Percentiles rank a stretch among this genome's conserved stretches.
Conservation (phyloP, 2,888 invertebrate species). For the Salpingus planirostris region DNA sequence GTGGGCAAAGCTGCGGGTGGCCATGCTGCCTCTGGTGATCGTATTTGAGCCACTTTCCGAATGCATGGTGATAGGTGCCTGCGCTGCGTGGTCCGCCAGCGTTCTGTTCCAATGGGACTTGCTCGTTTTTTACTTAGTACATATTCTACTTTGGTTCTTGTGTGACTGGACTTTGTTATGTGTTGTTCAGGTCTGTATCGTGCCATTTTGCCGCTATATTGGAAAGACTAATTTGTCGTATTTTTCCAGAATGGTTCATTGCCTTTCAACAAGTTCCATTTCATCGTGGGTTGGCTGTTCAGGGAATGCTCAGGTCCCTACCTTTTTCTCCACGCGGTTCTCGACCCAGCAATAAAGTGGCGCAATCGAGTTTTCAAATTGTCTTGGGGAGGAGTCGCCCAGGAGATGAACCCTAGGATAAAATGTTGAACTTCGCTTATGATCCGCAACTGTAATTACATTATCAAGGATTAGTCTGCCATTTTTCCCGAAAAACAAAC, state of each 20-base stretch:
- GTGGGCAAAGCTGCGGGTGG: conserved; percentile 92
- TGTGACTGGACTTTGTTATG: conserved; percentile 90
- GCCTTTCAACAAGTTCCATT: conserved; percentile 89
- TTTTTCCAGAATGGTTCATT: conserved; percentile 72
- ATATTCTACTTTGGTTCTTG: conserved; percentile 90
- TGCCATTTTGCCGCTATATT: neutral
- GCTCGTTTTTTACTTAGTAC: conserved; percentile 84
- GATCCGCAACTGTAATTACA: neutral
- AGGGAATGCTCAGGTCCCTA: conserved; percentile 87
- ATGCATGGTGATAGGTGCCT: conserved; percentile 87
- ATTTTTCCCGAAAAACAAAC: too few species aligned
- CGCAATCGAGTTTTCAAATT: conserved; percentile 83
- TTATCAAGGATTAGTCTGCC: neutral
- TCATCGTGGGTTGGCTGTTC: conserved; percentile 89
- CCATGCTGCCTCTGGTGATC: conserved; percentile 90
- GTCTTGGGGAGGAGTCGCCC: conserved; percentile 92
- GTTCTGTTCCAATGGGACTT: conserved; percentile 81
- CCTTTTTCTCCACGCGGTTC: conserved; percentile 76
- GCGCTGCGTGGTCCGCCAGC: conserved; percentile 81
- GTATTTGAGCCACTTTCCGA: conserved; percentile 91
- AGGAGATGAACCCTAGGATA: conserved; percentile 72
- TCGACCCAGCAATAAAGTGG: conserved; percentile 88
- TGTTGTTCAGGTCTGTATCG: conserved; percentile 61
- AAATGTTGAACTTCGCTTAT: conserved; percentile 44
- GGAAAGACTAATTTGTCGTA: conserved; percentile 10